Conservation (phyloP, 2,888 invertebrate genomes). For the Dryobota labecula region DNA sequence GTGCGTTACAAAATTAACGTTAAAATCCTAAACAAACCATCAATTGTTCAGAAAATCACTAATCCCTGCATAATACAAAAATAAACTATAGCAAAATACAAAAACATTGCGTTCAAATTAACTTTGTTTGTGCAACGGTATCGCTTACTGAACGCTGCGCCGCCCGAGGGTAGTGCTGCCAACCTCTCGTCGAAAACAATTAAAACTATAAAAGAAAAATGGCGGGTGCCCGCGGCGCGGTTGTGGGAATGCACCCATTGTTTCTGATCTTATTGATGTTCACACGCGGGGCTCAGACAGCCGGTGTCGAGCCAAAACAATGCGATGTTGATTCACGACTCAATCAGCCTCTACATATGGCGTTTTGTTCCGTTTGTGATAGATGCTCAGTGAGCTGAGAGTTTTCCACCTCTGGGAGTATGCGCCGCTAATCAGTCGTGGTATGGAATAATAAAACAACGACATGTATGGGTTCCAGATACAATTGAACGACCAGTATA, state of each 20-base stretch:
- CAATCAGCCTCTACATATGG: conserved; percentile 68
- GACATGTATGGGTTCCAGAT: conserved; percentile 12
- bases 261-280: conserved; percentile 77
- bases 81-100: conserved; percentile 68
- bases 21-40: conserved; percentile 56
- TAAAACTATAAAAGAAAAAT: conserved; percentile 80
- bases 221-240: conserved; percentile 79
- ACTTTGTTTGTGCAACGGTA: conserved; percentile 74
- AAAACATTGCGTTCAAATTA: conserved; percentile 71
- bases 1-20: conserved; percentile 34
- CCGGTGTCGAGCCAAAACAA: conserved; percentile 69
- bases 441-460: conserved; percentile 58
- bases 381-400: conserved; percentile 62
- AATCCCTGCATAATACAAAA: conserved; percentile 66
- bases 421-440: conserved; percentile 57
- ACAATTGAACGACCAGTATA: conserved; percentile 15
- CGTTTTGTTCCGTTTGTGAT: conserved; percentile 68
- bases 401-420: conserved; percentile 63
- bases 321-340: conserved; percentile 68
- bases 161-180: conserved; percentile 83
- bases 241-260: conserved; percentile 84
- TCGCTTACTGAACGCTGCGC: conserved; percentile 69
- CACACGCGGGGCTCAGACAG: conserved; percentile 68
- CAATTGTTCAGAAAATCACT: conserved; percentile 57
- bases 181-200: conserved; percentile 87